These are phyloP conservation scores for Aptenodytes forsteri DNA, from an alignment of 2,113 vertebrate species.

Conservation along the genomic window DNA sequence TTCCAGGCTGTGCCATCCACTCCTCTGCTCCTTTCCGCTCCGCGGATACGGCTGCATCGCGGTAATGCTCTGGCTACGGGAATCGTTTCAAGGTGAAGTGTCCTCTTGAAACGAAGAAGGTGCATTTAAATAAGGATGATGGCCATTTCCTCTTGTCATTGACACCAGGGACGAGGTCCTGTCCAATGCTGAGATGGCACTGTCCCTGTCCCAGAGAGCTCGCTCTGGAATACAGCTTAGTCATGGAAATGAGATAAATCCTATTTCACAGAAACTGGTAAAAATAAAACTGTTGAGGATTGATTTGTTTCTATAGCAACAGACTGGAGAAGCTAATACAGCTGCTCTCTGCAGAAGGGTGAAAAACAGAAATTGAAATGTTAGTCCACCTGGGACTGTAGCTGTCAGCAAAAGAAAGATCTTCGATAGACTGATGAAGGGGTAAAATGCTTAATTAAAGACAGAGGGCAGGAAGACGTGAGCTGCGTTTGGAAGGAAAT, in stretches of 20 bases:
- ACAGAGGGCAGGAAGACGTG: neutral
- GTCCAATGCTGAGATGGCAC: neutral
- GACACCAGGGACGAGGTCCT: neutral
- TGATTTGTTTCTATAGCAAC: slow-evolving; percentile 65
- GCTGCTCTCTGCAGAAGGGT: slow-evolving; percentile 37
- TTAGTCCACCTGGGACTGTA: slow-evolving; percentile 11
- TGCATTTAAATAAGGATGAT: neutral
- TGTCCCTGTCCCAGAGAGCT: neutral
- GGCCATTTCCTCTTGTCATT: neutral
- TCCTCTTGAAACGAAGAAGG: neutral
- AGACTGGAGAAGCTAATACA: slow-evolving; percentile 27
- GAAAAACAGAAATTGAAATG: slow-evolving; percentile 24
- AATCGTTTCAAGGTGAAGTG: neutral
- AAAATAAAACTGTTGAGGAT: slow-evolving; percentile 66
- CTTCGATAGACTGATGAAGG: neutral
- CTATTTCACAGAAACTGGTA: slow-evolving; percentile 57
- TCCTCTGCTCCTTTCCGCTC: rapidly evolving
- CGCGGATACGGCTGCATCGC: neutral
- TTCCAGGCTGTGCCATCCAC: neutral
- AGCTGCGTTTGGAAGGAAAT: neutral
- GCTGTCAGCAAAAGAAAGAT: neutral
- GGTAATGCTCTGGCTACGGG: rapidly evolving
- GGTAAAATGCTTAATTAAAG: neutral
- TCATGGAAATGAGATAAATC: slow-evolving; percentile 53
- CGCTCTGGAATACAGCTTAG: neutral